These are phyloP conservation scores for Fringilla coelebs DNA, from an alignment of 2,797 vertebrate genomes.

Conservation along the genomic window DNA sequence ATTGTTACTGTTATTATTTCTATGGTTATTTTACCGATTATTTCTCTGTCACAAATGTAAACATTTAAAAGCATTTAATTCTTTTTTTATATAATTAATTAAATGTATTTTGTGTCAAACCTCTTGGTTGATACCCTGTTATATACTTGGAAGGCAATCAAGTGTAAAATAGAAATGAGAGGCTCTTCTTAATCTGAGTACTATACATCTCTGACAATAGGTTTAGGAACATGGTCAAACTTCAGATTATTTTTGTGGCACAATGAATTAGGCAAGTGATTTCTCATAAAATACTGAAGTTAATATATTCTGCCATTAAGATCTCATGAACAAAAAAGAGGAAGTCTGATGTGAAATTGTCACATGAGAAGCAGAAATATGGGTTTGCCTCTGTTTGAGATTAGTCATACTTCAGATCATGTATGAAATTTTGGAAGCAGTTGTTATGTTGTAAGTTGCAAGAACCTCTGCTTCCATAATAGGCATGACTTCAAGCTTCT, in stretches of 20 bases:
- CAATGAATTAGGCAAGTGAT: background rate
- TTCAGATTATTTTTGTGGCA: background rate
- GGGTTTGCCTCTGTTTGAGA: background rate
- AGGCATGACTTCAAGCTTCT: background rate
- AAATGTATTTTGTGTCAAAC: background rate
- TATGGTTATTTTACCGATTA: background rate
- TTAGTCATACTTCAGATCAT: background rate
- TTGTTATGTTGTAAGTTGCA: background rate
- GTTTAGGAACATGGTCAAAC: background rate
- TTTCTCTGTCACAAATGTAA: background rate
- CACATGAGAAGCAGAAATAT: background rate
- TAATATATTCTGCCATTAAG: background rate
- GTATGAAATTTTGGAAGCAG: background rate
- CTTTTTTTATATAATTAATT: background rate
- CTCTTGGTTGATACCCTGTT: background rate
- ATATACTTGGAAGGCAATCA: background rate
- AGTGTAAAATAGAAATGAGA: background rate
- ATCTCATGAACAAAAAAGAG: background rate
- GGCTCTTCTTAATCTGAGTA: background rate
- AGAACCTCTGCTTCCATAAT: background rate
- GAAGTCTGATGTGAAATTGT: background rate
- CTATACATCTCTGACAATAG: background rate
- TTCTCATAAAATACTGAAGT: background rate
- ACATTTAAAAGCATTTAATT: background rate
- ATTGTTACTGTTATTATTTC: background rate